A percentile compares a stretch with the other conserved stretches of the same genome.
phyloP scores from a whole-genome alignment of 2,888 invertebrate species.

The Andrena flavipes region DNA sequence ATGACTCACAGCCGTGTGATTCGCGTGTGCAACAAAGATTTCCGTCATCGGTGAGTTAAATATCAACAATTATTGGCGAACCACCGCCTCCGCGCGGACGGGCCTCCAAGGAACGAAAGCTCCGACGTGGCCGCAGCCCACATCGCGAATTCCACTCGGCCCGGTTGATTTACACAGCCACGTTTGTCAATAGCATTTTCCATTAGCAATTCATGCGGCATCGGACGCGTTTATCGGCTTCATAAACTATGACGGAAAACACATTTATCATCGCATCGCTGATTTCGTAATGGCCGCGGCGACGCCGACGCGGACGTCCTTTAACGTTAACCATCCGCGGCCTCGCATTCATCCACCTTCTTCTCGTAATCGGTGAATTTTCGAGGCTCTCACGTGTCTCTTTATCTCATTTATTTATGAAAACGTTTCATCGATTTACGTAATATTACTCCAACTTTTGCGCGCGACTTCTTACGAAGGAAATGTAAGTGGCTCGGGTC shows the following conservation, averaged over 20 bases:
- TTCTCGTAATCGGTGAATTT: neutral
- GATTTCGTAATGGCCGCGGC: constrained; percentile 72
- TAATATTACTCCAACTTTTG: too few species aligned
- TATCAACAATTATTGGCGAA: constrained; percentile 48
- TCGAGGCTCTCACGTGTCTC: neutral
- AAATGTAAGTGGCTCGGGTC: too few species aligned
- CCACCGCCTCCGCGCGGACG: constrained; percentile 45
- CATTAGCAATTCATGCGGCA: constrained; percentile 78
- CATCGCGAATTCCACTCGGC: constrained; percentile 55
- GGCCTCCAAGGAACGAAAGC: constrained; percentile 45
- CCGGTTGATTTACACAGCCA: constrained; percentile 65
- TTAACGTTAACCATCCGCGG: constrained; percentile 28
- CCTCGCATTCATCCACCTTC: neutral
- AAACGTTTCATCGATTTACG: constrained; percentile 6
- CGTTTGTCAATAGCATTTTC: constrained; percentile 71
- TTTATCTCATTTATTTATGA: neutral
- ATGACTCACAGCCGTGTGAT: constrained; percentile 21
- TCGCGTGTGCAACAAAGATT: constrained; percentile 43
- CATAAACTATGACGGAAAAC: constrained; percentile 74
- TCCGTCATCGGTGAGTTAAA: constrained; percentile 32
- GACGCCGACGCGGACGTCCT: constrained; percentile 47
- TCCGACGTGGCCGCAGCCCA: constrained; percentile 50
- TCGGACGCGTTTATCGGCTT: constrained; percentile 76
- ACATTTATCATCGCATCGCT: constrained; percentile 74
- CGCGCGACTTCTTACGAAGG: too few species aligned